These are phyloP conservation scores for Rhorus exstirpatorius DNA, from an alignment of 2,888 invertebrate genomes.

Conservation along the genomic window DNA sequence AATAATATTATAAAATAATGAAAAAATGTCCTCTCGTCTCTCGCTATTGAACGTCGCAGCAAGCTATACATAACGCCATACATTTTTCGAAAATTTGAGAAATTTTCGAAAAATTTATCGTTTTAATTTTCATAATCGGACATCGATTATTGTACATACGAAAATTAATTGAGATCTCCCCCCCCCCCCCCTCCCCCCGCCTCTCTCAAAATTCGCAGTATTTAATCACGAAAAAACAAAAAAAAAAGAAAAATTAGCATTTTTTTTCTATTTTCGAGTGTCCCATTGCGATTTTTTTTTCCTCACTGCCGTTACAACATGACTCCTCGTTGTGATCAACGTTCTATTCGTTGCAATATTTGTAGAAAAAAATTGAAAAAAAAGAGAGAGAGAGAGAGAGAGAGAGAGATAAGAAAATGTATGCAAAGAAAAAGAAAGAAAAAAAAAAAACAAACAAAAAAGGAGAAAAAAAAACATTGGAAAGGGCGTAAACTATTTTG, in stretches of 20 bases:
- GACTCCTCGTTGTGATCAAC: neutral
- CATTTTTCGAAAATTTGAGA: no score
- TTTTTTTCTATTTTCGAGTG: neutral
- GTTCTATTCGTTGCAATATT: conserved; percentile 30
- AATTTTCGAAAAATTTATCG: no score
- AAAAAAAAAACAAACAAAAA: no score
- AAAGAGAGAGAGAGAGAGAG: neutral
- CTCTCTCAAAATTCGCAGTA: neutral
- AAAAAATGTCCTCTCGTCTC: neutral
- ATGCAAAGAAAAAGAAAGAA: neutral
- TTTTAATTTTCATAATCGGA: no score
- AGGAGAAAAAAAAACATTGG: no score
- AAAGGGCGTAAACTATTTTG: no score
- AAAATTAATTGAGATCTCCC: no score
- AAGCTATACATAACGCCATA: no score
- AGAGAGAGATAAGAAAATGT: neutral
- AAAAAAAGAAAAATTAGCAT: neutral
- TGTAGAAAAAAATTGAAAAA: conserved; percentile 14
- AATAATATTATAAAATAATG: no score
- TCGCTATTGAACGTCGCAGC: neutral
- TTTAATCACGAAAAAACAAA: neutral
- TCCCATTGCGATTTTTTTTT: conserved; percentile 7
- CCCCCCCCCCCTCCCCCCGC: no score
- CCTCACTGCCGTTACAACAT: conserved; percentile 52
- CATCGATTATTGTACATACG: no score